Conservation (phyloP, 2,113 vertebrate genomes). For the Oceanites oceanicus region DNA sequence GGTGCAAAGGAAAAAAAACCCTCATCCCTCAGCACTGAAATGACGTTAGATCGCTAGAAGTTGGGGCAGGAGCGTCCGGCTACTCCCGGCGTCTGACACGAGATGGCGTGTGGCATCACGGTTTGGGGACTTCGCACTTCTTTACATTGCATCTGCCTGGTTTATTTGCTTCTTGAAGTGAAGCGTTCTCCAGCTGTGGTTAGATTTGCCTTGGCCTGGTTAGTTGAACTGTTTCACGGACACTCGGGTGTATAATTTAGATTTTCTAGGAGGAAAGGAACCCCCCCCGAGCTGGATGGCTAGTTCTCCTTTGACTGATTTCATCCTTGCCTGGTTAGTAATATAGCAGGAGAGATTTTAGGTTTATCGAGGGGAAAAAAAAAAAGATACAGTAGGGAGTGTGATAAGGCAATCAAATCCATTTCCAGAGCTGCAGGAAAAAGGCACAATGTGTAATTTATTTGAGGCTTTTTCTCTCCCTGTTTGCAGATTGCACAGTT, state of each 20-base stretch:
- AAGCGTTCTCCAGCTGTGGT: background rate
- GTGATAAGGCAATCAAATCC: background rate
- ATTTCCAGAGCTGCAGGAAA: background rate
- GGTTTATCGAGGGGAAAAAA: fast-evolving
- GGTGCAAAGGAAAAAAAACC: background rate
- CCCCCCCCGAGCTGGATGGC: background rate
- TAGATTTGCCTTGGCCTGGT: fast-evolving
- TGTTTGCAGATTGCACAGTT: background rate
- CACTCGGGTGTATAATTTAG: fast-evolving
- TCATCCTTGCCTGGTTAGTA: background rate
- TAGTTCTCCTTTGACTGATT: background rate
- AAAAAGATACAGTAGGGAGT: background rate
- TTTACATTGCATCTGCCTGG: fast-evolving
- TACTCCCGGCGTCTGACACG: background rate
- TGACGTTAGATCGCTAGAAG: background rate
- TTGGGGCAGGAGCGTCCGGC: background rate
- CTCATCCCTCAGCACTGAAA: background rate
- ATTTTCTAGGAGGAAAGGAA: background rate
- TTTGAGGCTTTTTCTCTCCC: background rate
- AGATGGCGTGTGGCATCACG: constrained; percentile 22
- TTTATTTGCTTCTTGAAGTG: fast-evolving
- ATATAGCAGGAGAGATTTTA: background rate
- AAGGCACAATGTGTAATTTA: background rate
- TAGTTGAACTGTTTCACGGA: fast-evolving
- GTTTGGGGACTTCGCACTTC: background rate